These are phyloP conservation scores for Perizoma flavofasciatum DNA, from an alignment of 2,888 invertebrate genomes.

Conservation along the genomic window DNA sequence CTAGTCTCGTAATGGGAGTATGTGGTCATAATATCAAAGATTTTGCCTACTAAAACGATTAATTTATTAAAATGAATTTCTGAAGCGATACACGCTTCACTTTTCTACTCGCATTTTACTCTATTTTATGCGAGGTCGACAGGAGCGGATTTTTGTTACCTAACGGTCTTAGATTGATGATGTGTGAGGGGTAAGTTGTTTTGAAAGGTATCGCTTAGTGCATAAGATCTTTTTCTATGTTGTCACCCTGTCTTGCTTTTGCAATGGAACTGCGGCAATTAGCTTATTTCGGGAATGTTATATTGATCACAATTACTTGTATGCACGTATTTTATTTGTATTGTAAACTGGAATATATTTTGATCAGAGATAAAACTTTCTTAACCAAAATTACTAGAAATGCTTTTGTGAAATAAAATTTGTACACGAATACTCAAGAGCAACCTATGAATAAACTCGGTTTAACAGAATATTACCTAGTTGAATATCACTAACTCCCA, in stretches of 20 bases:
- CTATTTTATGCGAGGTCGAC: conserved; percentile 37
- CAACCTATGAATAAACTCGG: too few species aligned
- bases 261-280: conserved; percentile 43
- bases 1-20: conserved; percentile 76
- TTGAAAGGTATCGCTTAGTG: conserved; percentile 47
- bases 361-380: background rate
- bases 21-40: conserved; percentile 82
- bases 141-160: conserved; percentile 23
- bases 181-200: conserved; percentile 52
- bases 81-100: conserved; percentile 61
- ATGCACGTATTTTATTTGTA: conserved; percentile 35
- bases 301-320: conserved; percentile 29
- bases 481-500: too few species aligned
- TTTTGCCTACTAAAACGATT: conserved; percentile 60
- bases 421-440: too few species aligned
- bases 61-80: conserved; percentile 41
- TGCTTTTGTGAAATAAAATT: conserved; percentile 5
- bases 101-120: conserved; percentile 44
- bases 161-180: conserved; percentile 24
- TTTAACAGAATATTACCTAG: too few species aligned
- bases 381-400: background rate
- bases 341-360: conserved; percentile 26
- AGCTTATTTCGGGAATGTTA: conserved; percentile 31
- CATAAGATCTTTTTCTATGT: conserved; percentile 37
- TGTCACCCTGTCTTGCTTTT: conserved; percentile 72